Evolutionary conservation across 92 coral and sea anemone species (phyloP).

Genomic region (Phenganax subtilis): DNA sequence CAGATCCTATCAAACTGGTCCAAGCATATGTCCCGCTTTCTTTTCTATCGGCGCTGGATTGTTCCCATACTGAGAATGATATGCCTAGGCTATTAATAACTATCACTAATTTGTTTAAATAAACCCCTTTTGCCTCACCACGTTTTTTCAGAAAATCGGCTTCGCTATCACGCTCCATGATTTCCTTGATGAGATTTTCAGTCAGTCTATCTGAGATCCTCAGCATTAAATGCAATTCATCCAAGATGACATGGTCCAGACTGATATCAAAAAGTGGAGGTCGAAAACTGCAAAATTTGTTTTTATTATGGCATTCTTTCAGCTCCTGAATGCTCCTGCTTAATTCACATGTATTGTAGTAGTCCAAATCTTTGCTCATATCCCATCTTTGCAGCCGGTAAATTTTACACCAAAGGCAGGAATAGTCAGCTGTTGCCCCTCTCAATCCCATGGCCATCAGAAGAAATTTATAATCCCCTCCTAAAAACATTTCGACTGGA

Average conservation of each 20-base stretch:
- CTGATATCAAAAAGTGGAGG: constrained; percentile 35
- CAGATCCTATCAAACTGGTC: constrained; percentile 37
- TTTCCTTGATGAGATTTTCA: constrained; percentile 33
- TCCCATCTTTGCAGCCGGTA: constrained; percentile 46
- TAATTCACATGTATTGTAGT: constrained; percentile 19
- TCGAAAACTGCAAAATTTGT: not conserved
- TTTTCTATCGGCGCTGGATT: constrained; percentile 49
- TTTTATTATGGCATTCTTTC: not conserved
- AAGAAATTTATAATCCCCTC: constrained; percentile 46
- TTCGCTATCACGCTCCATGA: constrained; percentile 29
- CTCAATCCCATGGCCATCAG: constrained; percentile 52
- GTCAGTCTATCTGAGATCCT: constrained; percentile 33
- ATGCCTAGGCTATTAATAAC: constrained; percentile 44
- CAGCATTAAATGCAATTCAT: constrained; percentile 40
- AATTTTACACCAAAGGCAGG: constrained; percentile 49
- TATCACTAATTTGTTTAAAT: constrained; percentile 12
- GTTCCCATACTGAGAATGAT: constrained; percentile 53
- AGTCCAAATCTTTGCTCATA: constrained; percentile 19
- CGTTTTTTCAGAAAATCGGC: constrained; percentile 28
- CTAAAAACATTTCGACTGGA: constrained; percentile 21
- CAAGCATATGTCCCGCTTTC: constrained; percentile 41
- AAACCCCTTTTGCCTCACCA: constrained; percentile 45
- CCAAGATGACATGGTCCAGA: constrained; percentile 28
- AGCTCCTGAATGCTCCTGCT: constrained; percentile 29
- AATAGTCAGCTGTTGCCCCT: constrained; percentile 47